A percentile compares a stretch with the other conserved stretches of the same genome.
phyloP scores from a whole-genome alignment of 2,797 vertebrate species.

The Malurus splendens region DNA sequence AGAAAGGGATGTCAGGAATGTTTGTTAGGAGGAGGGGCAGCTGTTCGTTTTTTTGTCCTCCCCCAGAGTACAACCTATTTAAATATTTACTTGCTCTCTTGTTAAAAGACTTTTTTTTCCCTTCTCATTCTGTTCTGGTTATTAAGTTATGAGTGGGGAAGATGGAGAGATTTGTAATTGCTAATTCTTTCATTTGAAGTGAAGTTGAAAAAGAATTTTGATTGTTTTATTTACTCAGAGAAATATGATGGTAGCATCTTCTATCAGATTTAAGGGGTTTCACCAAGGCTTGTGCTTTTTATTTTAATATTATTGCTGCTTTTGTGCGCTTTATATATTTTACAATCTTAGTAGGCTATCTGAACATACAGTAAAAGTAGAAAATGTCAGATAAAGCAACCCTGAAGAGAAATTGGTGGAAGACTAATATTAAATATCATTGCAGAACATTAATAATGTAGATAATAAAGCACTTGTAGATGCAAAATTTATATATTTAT shows the following conservation, averaged over 20 bases:
- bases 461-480: background rate
- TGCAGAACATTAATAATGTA: background rate
- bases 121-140: background rate
- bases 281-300: background rate
- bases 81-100: constrained; percentile 45
- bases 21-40: background rate
- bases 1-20: background rate
- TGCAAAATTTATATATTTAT: background rate
- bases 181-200: background rate
- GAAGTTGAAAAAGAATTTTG: background rate
- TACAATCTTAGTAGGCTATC: background rate
- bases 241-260: background rate
- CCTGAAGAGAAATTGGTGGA: background rate
- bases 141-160: background rate
- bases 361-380: background rate
- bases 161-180: background rate
- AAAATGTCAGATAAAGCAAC: background rate
- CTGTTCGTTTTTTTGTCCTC: constrained; percentile 44
- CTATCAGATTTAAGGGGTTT: background rate
- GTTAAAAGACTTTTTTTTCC: background rate
- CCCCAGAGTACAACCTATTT: constrained; percentile 13
- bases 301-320: background rate
- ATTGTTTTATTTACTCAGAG: background rate
- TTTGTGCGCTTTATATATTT: background rate
- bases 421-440: background rate